Percentiles rank a stretch among this genome's conserved stretches.
Evolutionary conservation across 2,888 invertebrate species (phyloP).

Genomic region (Pardosa pseudoannulata): DNA sequence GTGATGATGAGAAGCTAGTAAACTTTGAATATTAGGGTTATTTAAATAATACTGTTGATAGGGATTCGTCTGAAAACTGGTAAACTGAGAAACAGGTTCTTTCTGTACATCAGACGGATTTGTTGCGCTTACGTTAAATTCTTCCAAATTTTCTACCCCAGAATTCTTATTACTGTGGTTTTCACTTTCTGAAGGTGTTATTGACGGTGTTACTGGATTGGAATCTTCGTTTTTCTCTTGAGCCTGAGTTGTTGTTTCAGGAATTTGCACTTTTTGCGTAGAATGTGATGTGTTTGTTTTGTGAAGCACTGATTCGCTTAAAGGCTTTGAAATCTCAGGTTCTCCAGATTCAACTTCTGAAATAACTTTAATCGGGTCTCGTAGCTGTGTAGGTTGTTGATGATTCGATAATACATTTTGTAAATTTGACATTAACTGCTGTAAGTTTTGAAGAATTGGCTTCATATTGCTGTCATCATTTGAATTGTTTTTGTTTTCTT

Average conservation of each 20-base stretch:
- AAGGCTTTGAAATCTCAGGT: neutral
- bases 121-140: neutral
- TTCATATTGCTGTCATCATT: slow-evolving; percentile 31
- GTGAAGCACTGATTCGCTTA: neutral
- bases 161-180: neutral
- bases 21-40: neutral
- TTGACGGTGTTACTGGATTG: neutral
- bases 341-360: neutral
- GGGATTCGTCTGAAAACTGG: neutral
- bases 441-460: slow-evolving; percentile 63
- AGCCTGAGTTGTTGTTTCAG: neutral
- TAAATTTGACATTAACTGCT: slow-evolving; percentile 49
- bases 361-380: neutral
- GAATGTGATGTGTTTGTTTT: neutral
- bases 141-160: neutral
- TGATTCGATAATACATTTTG: slow-evolving; percentile 53
- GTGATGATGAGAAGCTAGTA: slow-evolving; percentile 26
- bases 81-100: neutral
- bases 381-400: slow-evolving; percentile 21
- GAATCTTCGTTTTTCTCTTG: neutral
- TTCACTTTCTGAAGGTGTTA: neutral
- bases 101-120: neutral
- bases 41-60: slow-evolving; percentile 2
- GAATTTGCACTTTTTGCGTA: neutral
- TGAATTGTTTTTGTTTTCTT: neutral